These are phyloP conservation scores for Todiramphus chloris DNA, from an alignment of 2,113 vertebrate species.

Conservation along the genomic window DNA sequence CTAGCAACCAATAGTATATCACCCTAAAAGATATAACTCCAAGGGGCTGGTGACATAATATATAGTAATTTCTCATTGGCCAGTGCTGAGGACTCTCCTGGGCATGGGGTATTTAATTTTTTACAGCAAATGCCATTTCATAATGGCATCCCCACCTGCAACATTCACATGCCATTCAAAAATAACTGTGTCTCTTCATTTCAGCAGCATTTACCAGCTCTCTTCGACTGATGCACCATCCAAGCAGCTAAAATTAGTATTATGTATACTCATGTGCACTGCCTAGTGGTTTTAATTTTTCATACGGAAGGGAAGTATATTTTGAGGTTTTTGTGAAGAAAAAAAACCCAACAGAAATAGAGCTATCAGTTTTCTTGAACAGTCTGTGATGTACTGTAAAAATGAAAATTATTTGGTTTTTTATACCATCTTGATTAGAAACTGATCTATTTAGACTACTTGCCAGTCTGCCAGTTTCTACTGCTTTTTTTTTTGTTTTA, in stretches of 20 bases:
- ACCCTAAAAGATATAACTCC: conserved; percentile 28
- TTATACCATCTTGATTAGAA: not conserved
- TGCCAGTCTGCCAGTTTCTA: not conserved
- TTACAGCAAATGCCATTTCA: conserved; percentile 58
- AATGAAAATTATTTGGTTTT: not conserved
- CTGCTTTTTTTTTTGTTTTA: not conserved
- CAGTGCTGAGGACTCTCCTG: conserved; percentile 60
- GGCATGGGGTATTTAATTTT: conserved; percentile 20
- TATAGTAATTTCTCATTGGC: conserved; percentile 76
- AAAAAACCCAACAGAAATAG: not conserved
- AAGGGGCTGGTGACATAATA: conserved; percentile 27
- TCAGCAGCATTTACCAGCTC: not conserved
- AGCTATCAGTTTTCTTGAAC: not conserved
- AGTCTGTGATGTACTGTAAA: not conserved
- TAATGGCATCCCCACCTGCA: conserved; percentile 59
- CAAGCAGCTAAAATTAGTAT: not conserved
- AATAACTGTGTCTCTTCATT: conserved; percentile 17
- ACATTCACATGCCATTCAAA: conserved; percentile 27
- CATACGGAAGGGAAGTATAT: not conserved
- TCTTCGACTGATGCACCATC: not conserved
- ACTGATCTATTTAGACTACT: not conserved
- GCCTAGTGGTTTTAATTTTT: not conserved
- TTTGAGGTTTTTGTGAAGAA: not conserved
- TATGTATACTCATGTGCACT: not conserved
- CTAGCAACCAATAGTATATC: conserved; percentile 78